A percentile compares a stretch with the other conserved stretches of the same genome.
Conservation (phyloP, 2,797 vertebrate species). For the Smutsia gigantea region DNA sequence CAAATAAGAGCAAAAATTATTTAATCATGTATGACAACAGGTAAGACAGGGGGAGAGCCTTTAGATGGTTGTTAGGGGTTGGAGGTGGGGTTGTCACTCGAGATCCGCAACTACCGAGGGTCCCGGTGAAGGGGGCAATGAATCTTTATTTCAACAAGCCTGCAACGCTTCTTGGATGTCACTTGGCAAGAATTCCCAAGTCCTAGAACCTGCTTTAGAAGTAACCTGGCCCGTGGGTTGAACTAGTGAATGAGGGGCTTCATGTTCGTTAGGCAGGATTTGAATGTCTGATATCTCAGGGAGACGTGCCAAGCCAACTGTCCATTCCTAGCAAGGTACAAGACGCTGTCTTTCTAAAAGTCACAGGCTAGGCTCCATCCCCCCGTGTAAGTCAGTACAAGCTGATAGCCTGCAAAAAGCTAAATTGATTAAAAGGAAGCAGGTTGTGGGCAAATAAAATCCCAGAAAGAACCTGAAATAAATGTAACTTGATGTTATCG, state of each 20-base stretch:
- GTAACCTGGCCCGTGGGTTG: not conserved
- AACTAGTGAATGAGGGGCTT: not conserved
- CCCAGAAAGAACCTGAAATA: not conserved
- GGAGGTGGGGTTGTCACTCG: not conserved
- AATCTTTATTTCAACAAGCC: not conserved
- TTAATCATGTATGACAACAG: not conserved
- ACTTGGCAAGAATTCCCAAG: not conserved
- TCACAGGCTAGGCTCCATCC: not conserved
- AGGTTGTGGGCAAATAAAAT: not conserved
- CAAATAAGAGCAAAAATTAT: constrained; percentile 14
- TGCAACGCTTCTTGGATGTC: not conserved
- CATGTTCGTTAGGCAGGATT: not conserved
- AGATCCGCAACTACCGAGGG: not conserved
- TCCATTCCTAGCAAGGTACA: not conserved
- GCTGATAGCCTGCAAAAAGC: not conserved
- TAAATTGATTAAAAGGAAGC: not conserved
- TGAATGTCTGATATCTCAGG: not conserved
- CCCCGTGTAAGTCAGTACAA: not conserved
- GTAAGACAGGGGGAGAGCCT: not conserved
- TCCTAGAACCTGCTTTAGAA: not conserved
- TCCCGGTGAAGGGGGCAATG: not conserved
- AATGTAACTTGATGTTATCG: not conserved
- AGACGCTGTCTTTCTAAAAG: not conserved
- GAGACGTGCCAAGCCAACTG: not conserved
- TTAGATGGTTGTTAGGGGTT: not conserved